Base-by-base conservation (phyloP, 2,113 vertebrate genomes). In the Nothocercus nigrocapillus region DNA sequence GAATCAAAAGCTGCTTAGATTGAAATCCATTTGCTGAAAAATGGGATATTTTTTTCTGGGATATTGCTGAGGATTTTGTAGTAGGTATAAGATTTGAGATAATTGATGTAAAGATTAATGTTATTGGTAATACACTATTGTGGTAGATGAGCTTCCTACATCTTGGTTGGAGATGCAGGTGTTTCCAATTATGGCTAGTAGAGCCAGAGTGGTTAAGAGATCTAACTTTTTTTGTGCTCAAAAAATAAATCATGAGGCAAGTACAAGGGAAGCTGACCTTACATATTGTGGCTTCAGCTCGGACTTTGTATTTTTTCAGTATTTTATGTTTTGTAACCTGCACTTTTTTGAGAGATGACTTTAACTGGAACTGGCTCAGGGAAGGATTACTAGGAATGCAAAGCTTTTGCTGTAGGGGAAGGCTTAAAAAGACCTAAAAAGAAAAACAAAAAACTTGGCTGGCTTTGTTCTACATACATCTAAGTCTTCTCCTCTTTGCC, bases 81-180 rank as follows among this genome's bases (percentile, higher is more conserved):
- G 30, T 34, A 61, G 80, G 9, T 47, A 28, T 34, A 38, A 27
- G 8, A 58, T 76, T 38, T 85, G 59, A 44, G 28, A 7, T 51
- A 75, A 34, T 14, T 25, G 24, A 15, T 32, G 5, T 66, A 13
- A 62, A 72, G 14, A 49, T 47, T 8, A 68, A 82, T 79, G 64
- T 64, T 47, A 34, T 7, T 56, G 21, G 32, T 58, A 32, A 45
- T 5, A 4, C 1, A 1, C 24, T 20, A 1, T 21, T 20, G 45
- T 1, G 13, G 64, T 58, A 42, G 4, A 32, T 40, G 44, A 20
- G 22, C 7, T 70, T 66, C 4, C 7, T 69, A 40, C 7, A 1
- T 38, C 28, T 20, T 30, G n/a, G 0, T 5, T 66, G 32, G 44
- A 34, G 47, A 56, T 49, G 4, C 6, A 32, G 15, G 5, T 49